Evolutionary conservation across 2,797 vertebrate genomes (phyloP), one percentile per base, ranked within the genome.

Genomic region (Coccyzus lansbergi): DNA sequence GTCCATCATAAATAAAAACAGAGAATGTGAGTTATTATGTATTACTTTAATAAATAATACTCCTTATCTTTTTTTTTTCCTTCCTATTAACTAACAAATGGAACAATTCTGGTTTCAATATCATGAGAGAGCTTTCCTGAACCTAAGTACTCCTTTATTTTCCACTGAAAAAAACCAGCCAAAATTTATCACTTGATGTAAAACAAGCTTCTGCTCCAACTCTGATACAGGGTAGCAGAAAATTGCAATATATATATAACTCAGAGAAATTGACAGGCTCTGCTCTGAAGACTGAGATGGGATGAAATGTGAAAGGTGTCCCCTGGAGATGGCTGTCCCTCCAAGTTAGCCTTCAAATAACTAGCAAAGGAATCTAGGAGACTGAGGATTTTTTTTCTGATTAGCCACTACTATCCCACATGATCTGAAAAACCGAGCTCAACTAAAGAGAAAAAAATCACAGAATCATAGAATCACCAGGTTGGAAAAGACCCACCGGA

Each of bases 291-390:
- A 63, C 72, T 48, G 59, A 95, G 89, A 94, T 49, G 82, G 89
- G 63, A 96, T 89, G 33, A 10, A 63, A 95, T 71, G 71, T 17
- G 65, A 96, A 96, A 88, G 69, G 31, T 63, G 33, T 88, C 71
- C 92, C 87, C 94, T 82, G 75, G 75, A 92, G 89, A 85, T 9
- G n/a, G 49, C 72, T 94, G 94, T 92, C 86, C 85, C 77, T 92
- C 60, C 67, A 87, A 52, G 56, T 87, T 49, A 95, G 42, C n/a
- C 82, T 91, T 88, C 79, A 88, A 79, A 83, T n/a, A 15, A 7
- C 51, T 74, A 53, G 58, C 49, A 80, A 63, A 76, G 22, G 65
- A 80, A 69, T 24, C 12, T 15, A n/a, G 72, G 40, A 88, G 60
- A 75, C 15, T 51, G 33, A 9, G 10, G 4, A 14, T 79, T 48